Conservation (phyloP, 2,888 invertebrate species). For the Apodemia hepburni region DNA sequence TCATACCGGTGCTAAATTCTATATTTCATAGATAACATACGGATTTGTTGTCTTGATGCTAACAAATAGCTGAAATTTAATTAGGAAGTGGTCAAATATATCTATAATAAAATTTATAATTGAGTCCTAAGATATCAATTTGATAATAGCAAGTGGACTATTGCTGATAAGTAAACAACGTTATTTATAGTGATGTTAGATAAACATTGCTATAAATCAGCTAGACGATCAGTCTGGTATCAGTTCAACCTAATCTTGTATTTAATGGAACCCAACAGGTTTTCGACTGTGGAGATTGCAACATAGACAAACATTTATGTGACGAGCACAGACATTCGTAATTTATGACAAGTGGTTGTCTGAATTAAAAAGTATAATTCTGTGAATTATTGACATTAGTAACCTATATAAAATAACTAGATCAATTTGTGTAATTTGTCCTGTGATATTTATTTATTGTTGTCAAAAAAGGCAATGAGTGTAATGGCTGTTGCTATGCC, state of each 20-base stretch:
- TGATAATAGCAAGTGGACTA: constrained; percentile 2
- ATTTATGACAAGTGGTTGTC: neutral
- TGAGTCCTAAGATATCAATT: neutral
- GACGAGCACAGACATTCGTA: neutral
- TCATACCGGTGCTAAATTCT: constrained; percentile 4
- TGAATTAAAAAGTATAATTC: neutral
- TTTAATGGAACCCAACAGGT: neutral
- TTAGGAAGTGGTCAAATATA: neutral
- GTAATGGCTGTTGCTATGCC: too few species aligned
- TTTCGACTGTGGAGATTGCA: neutral
- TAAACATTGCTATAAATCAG: constrained; percentile 4
- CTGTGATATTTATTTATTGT: neutral
- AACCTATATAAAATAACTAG: neutral
- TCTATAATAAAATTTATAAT: neutral
- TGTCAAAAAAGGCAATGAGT: neutral
- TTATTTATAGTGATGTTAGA: constrained; percentile 5
- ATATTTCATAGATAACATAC: constrained; percentile 5
- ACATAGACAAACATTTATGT: neutral
- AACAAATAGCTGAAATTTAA: neutral
- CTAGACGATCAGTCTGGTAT: neutral
- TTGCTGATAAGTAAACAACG: neutral
- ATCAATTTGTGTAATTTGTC: neutral
- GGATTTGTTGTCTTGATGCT: constrained; percentile 2
- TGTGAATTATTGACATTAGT: neutral
- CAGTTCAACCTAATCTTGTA: neutral